Percentiles rank a stretch among this genome's conserved stretches.
phyloP scores from a whole-genome alignment of 2,797 vertebrate species.

The Gorsachius magnificus region DNA sequence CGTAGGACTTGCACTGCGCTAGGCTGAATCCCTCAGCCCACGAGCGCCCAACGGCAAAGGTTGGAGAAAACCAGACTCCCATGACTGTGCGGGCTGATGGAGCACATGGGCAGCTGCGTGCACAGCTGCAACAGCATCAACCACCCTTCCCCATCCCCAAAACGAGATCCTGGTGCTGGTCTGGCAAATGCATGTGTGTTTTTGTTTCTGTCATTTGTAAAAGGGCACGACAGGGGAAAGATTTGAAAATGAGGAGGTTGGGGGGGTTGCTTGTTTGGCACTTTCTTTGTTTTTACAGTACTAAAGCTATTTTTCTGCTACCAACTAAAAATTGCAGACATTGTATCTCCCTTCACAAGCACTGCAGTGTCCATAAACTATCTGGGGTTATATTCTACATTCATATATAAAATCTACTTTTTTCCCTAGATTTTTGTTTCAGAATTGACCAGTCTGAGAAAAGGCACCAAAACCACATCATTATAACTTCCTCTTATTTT shows the following conservation, averaged over 20 bases:
- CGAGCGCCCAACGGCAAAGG: fast-evolving
- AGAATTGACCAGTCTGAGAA: background rate
- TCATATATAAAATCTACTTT: background rate
- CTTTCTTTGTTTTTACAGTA: background rate
- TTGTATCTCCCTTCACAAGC: background rate
- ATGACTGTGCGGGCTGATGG: background rate
- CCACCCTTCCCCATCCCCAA: background rate
- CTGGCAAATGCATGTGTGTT: background rate
- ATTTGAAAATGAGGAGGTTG: background rate
- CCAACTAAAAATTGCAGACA: fast-evolving
- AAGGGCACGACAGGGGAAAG: background rate
- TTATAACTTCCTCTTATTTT: background rate
- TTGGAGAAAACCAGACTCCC: background rate
- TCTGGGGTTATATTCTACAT: background rate
- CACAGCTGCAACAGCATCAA: background rate
- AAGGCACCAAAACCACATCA: background rate
- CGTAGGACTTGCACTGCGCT: fast-evolving
- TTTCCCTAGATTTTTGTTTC: background rate
- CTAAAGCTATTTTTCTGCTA: background rate
- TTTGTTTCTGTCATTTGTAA: background rate
- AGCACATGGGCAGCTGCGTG: background rate
- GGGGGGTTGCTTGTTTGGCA: background rate
- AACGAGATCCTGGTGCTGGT: background rate
- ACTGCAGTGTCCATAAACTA: background rate
- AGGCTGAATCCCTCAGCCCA: background rate